Conservation (phyloP, 2,888 invertebrate genomes). For the Lumbricus terrestris region DNA sequence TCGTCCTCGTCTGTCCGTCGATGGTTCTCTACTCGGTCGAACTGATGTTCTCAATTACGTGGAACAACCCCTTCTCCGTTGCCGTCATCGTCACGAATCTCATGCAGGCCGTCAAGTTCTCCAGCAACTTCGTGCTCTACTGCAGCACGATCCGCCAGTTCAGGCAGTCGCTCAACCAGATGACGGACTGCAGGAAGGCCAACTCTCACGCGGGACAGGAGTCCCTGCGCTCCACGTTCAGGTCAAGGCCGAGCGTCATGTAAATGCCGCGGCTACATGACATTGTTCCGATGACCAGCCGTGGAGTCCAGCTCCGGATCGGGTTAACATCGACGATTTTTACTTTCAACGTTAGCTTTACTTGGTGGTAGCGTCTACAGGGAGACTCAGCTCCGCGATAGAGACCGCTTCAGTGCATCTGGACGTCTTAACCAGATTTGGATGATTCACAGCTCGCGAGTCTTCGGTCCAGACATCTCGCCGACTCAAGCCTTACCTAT, state of each 20-base stretch:
- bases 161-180: conserved; percentile 60
- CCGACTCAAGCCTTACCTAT: not conserved
- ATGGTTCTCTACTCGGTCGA: conserved; percentile 44
- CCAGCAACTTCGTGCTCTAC: conserved; percentile 75
- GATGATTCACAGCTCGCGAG: not conserved
- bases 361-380: not conserved
- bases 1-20: conserved; percentile 51
- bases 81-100: conserved; percentile 66
- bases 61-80: conserved; percentile 24
- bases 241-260: not conserved
- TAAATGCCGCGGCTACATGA: not conserved
- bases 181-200: not conserved
- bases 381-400: not conserved
- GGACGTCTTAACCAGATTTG: not conserved
- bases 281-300: not conserved
- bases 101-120: conserved; percentile 73
- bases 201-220: not conserved
- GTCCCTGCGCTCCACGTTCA: not conserved
- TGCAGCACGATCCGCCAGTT: conserved; percentile 76
- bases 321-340: not conserved
- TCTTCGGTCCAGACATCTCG: not conserved
- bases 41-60: not conserved
- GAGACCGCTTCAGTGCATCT: not conserved
- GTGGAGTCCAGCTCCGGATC: not conserved
- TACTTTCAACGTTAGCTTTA: not conserved